These are phyloP conservation scores for Drosophila rellima DNA, from an alignment of 2,888 invertebrate species.

Conservation along the genomic window DNA sequence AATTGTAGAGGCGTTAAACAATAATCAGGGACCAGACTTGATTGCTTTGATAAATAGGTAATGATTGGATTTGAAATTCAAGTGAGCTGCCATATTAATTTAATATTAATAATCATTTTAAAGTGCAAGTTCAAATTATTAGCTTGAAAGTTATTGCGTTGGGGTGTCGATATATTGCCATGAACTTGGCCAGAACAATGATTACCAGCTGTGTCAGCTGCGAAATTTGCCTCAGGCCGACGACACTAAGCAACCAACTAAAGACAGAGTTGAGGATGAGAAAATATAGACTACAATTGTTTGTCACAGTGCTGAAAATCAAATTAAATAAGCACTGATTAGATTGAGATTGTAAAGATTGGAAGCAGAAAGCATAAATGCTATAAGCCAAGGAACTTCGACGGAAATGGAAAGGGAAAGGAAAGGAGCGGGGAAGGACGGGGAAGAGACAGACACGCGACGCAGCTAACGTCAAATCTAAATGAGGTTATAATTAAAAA, in stretches of 20 bases:
- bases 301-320: slow-evolving; percentile 70
- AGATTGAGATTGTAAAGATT: slow-evolving; percentile 71
- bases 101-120: neutral
- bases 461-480: slow-evolving; percentile 81
- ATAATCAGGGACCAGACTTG: slow-evolving; percentile 3
- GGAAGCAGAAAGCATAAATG: slow-evolving; percentile 49
- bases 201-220: slow-evolving; percentile 39
- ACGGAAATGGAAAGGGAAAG: slow-evolving; percentile 9
- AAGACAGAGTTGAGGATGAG: slow-evolving; percentile 8
- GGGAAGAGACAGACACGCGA: slow-evolving; percentile 54
- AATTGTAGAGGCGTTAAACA: slow-evolving; percentile 23
- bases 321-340: slow-evolving; percentile 79
- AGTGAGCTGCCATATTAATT: neutral
- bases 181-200: slow-evolving; percentile 37
- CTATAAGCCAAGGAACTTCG: slow-evolving; percentile 41
- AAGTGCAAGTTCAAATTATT: neutral
- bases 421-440: neutral
- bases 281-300: slow-evolving; percentile 56
- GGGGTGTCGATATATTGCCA: slow-evolving; percentile 30
- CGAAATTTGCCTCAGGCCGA: slow-evolving; percentile 1
- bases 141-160: neutral
- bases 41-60: slow-evolving; percentile 11
- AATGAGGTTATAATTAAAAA: slow-evolving; percentile 84
- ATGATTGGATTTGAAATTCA: neutral
- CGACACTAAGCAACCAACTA: slow-evolving; percentile 10